phyloP scores from a whole-genome alignment of 2,888 invertebrate genomes.

The Patella pellucida region DNA sequence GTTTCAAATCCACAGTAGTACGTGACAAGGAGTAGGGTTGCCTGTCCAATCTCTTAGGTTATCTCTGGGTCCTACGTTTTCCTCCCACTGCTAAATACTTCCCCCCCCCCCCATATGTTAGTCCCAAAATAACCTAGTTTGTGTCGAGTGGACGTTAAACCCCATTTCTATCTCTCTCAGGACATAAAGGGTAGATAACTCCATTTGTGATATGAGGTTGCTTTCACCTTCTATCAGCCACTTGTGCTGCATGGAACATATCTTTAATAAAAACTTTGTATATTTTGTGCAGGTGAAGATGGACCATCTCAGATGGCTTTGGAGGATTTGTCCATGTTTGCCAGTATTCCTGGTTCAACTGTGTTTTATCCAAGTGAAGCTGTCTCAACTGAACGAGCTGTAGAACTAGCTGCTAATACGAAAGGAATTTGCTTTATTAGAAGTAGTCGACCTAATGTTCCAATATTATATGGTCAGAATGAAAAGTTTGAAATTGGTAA shows the following conservation, averaged over 20 bases:
- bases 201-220: too few relatives aligned
- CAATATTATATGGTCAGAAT: constrained; percentile 87
- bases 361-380: constrained; percentile 88
- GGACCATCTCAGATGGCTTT: constrained; percentile 99
- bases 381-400: constrained; percentile 92
- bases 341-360: constrained; percentile 83
- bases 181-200: too few relatives aligned
- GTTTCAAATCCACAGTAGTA: too few relatives aligned
- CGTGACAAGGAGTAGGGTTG: too few relatives aligned
- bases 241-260: not conserved
- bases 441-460: constrained; percentile 91
- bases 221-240: too few relatives aligned
- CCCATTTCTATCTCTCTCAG: too few relatives aligned
- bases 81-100: too few relatives aligned
- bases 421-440: constrained; percentile 95
- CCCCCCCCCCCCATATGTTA: too few relatives aligned
- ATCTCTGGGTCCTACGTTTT: too few relatives aligned
- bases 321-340: constrained; percentile 97
- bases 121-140: too few relatives aligned
- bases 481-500: constrained; percentile 82
- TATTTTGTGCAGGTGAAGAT: constrained; percentile 79
- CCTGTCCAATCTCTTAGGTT: too few relatives aligned
- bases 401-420: constrained; percentile 95
- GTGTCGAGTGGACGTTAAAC: too few relatives aligned
- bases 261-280: not conserved